Conservation (phyloP, 2,888 invertebrate genomes). For the Zygaena filipendulae region DNA sequence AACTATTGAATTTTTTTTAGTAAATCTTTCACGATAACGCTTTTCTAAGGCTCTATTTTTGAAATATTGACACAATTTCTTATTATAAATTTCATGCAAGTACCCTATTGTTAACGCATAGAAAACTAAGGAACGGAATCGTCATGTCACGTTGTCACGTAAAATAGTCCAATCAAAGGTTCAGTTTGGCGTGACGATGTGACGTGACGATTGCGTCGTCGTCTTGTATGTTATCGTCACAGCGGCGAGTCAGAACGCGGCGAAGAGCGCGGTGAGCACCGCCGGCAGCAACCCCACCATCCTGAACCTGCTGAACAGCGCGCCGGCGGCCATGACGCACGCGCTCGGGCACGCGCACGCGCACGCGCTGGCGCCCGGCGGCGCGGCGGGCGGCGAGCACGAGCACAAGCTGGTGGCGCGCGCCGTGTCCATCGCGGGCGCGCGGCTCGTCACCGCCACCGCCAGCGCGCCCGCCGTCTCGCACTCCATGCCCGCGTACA, state of each 20-base stretch:
- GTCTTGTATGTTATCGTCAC: too few species aligned
- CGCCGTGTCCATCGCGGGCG: slow-evolving; percentile 67
- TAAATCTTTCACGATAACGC: too few species aligned
- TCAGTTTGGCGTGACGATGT: too few species aligned
- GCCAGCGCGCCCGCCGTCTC: slow-evolving; percentile 44
- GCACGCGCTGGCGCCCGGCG: slow-evolving; percentile 18
- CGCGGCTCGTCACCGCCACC: slow-evolving; percentile 42
- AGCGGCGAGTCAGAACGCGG: slow-evolving; percentile 55
- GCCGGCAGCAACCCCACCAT: slow-evolving; percentile 77
- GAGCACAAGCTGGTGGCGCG: slow-evolving; percentile 59
- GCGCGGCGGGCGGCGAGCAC: slow-evolving; percentile 21
- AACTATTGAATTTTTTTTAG: too few species aligned
- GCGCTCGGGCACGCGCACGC: slow-evolving; percentile 32
- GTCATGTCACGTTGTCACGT: too few species aligned
- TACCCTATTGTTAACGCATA: too few species aligned
- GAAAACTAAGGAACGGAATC: too few species aligned
- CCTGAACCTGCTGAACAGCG: slow-evolving; percentile 80
- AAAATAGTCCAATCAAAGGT: too few species aligned
- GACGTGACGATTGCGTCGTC: too few species aligned
- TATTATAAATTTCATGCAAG: too few species aligned
- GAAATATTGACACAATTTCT: too few species aligned
- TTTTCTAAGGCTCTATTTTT: too few species aligned
- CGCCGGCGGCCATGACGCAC: slow-evolving; percentile 78
- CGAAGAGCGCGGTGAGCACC: slow-evolving; percentile 55
- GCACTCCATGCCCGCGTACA: slow-evolving; percentile 45